phyloP scores from a whole-genome alignment of 2,113 vertebrate genomes.

The Nesogale talazaci region DNA sequence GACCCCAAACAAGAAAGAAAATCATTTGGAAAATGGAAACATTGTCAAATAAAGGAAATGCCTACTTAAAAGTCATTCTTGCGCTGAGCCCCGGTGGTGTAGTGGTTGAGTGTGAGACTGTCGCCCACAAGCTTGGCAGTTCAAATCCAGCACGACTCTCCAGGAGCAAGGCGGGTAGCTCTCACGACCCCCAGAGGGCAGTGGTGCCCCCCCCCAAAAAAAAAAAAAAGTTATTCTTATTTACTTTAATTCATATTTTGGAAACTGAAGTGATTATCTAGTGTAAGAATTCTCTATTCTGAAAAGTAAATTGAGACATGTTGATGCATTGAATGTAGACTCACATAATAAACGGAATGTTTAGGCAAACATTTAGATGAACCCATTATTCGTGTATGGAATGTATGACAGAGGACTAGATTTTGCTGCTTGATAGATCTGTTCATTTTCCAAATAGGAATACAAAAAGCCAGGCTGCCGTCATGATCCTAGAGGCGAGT shows the following conservation, averaged over 20 bases:
- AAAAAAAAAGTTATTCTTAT: not conserved
- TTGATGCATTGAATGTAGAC: not conserved
- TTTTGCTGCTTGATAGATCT: conserved; percentile 5
- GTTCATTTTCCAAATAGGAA: not conserved
- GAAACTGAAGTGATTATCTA: not conserved
- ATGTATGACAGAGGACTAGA: not conserved
- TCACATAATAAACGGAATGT: not conserved
- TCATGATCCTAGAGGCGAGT: too few species aligned
- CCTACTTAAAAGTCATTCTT: not conserved
- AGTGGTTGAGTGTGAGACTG: too few species aligned
- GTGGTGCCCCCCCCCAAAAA: too few species aligned
- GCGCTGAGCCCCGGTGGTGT: too few species aligned
- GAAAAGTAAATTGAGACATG: not conserved
- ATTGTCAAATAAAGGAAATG: not conserved
- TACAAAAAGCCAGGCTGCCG: too few species aligned
- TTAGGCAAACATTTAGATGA: not conserved
- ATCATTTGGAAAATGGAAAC: not conserved
- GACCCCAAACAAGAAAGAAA: not conserved
- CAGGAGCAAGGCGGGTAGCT: too few species aligned
- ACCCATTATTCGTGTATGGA: not conserved
- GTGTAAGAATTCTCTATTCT: not conserved
- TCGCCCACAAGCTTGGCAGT: too few species aligned
- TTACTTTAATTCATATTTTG: conserved; percentile 24
- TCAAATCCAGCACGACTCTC: too few species aligned
- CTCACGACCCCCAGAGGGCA: too few species aligned